Evolutionary conservation across 37 sponge, comb jelly and placozoan species (phyloP), one percentile per base, ranked within the genome.

Genomic region (Spongia lamella): DNA sequence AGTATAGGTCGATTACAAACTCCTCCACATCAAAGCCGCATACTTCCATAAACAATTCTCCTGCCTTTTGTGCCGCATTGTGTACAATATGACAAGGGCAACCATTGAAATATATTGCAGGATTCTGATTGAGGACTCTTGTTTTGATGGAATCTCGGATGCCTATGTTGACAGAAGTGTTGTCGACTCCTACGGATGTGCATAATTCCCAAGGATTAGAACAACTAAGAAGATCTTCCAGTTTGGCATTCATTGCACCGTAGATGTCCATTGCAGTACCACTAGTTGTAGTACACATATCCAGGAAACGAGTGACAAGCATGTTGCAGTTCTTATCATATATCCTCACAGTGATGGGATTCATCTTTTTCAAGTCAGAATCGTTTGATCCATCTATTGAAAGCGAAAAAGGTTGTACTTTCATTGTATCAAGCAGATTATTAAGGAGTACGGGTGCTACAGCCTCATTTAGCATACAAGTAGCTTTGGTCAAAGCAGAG

Each of bases 261-360:
- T 37, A 83, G 7, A 83, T 66, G 3, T 21, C 77, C 56, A 76
- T 77, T 30, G 84, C 77, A 49, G 77, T 83, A 40, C 70, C 29
- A 34, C 70, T 33, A 5, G 57, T 20, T 27, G 70, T 26, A 16
- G 80, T 40, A 56, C 31, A 64, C 31, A 11, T 7, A 5, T 29
- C 62, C 14, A 15, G 22, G 20, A 30, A 64, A 19, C 66, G 22
- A 32, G 36, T 64, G 5, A 64, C 11, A 64, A 64, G 38, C 35
- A 36, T 32, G 36, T 27, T 24, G 7, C 7, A 6, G 14, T 64
- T 27, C 11, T 22, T 38, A 64, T 64, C 66, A 64, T 37, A 64
- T 29, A 64, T 64, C 31, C 66, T 30, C 32, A 82, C 38, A 22
- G 66, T 64, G n/a, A 64, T 20, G 6, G 66, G 66, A 27, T 64